Conservation (phyloP, 2,113 vertebrate species). For the Nesoenas mayeri region DNA sequence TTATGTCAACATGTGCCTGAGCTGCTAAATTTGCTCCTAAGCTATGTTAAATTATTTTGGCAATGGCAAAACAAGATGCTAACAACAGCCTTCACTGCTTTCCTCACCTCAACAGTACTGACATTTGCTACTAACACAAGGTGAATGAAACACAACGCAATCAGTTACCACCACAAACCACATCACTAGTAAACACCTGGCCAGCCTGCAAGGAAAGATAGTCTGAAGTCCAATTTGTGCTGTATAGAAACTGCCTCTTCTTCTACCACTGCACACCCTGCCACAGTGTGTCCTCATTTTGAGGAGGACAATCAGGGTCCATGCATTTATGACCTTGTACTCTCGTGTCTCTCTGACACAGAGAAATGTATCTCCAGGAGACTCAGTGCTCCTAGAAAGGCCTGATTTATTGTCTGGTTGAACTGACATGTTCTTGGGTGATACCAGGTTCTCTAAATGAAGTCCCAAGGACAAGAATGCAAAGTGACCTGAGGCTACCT, state of each 20-base stretch:
- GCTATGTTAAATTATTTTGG: neutral
- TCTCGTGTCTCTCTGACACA: neutral
- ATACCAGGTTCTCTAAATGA: neutral
- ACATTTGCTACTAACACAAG: neutral
- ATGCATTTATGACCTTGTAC: neutral
- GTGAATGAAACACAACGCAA: neutral
- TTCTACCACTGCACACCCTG: neutral
- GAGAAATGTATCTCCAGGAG: neutral
- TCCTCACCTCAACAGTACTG: neutral
- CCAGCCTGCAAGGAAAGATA: neutral
- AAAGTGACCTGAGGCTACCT: neutral
- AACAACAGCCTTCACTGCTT: neutral
- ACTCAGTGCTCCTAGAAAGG: neutral
- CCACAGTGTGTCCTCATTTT: rapidly evolving
- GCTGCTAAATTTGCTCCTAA: neutral
- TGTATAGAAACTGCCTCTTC: neutral
- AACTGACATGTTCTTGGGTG: neutral
- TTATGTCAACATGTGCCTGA: neutral
- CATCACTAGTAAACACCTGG: neutral
- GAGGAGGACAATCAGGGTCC: neutral
- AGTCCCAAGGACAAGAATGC: neutral
- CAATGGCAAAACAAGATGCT: neutral
- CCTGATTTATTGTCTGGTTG: neutral
- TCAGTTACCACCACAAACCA: neutral
- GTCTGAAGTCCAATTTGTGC: neutral